Conservation (phyloP, 2,888 invertebrate genomes). For the Yponomeuta sedellus region DNA sequence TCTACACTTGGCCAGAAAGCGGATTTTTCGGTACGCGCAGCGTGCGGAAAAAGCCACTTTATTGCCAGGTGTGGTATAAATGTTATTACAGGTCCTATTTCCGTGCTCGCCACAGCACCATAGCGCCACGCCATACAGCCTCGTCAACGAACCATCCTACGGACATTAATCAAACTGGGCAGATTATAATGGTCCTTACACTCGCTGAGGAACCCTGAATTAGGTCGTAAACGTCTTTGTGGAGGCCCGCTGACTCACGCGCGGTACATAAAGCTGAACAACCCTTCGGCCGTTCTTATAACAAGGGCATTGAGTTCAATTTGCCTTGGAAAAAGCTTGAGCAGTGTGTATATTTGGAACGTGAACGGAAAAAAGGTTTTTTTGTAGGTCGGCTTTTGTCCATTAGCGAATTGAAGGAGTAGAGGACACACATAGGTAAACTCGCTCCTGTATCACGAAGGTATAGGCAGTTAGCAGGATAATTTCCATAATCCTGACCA, state of each 20-base stretch:
- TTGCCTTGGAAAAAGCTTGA: too few relatives aligned
- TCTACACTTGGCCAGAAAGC: too few relatives aligned
- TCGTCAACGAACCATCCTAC: background rate
- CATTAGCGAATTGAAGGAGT: background rate
- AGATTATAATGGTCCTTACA: slow-evolving; percentile 3
- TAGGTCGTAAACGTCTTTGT: slow-evolving; percentile 3
- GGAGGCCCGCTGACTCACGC: background rate
- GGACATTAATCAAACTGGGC: background rate
- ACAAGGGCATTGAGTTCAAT: too few relatives aligned
- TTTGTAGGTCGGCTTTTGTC: background rate
- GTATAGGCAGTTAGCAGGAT: too few relatives aligned
- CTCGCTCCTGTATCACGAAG: too few relatives aligned
- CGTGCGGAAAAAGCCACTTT: too few relatives aligned
- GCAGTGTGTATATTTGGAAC: background rate
- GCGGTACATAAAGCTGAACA: background rate
- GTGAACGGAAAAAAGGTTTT: background rate
- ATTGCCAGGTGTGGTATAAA: too few relatives aligned
- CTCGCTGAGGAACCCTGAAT: slow-evolving; percentile 1
- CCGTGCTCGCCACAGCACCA: background rate
- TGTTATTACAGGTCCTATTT: background rate
- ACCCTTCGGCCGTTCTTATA: too few relatives aligned
- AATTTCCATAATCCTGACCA: too few relatives aligned
- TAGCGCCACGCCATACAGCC: background rate
- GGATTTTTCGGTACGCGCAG: too few relatives aligned
- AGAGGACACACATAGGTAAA: background rate